Percentiles rank a stretch among this genome's conserved stretches.
These are phyloP conservation scores for Protophormia terraenovae DNA, from an alignment of 2,888 invertebrate genomes.

Conservation along the genomic window DNA sequence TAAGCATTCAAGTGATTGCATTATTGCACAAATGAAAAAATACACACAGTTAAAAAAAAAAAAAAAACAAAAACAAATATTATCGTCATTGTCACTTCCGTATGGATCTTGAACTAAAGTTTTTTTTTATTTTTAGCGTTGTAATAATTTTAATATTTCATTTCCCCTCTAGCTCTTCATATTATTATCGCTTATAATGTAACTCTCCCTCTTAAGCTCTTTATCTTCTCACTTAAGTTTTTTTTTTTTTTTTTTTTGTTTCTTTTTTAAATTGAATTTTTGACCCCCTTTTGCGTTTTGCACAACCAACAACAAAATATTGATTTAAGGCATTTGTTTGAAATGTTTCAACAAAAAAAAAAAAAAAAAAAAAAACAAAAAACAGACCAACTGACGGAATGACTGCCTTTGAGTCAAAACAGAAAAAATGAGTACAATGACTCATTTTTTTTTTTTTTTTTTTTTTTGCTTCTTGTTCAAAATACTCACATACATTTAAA, in stretches of 20 bases:
- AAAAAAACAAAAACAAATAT: background rate
- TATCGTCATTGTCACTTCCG: constrained; percentile 62
- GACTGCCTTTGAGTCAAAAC: constrained; percentile 44
- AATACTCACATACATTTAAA: background rate
- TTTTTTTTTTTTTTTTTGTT: background rate
- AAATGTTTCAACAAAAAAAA: constrained; percentile 8
- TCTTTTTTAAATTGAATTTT: background rate
- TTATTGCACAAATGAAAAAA: background rate
- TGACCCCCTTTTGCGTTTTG: constrained; percentile 57
- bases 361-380: background rate
- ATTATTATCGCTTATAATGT: too few relatives aligned
- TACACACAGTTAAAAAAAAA: background rate
- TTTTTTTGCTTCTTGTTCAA: too few relatives aligned
- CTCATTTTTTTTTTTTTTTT: constrained; percentile 44
- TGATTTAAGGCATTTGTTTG: constrained; percentile 50
- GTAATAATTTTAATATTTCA: background rate
- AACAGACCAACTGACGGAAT: constrained; percentile 48
- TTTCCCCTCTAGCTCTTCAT: too few relatives aligned
- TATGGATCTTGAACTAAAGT: constrained; percentile 61
- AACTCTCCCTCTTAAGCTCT: too few relatives aligned
- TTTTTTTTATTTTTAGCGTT: constrained; percentile 8
- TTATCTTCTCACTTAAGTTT: background rate
- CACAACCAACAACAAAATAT: constrained; percentile 42
- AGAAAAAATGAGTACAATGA: constrained; percentile 63
- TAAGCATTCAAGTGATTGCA: constrained; percentile 8